Base-by-base conservation (phyloP, 2,888 invertebrate species). In the Allophyes oxyacanthae region DNA sequence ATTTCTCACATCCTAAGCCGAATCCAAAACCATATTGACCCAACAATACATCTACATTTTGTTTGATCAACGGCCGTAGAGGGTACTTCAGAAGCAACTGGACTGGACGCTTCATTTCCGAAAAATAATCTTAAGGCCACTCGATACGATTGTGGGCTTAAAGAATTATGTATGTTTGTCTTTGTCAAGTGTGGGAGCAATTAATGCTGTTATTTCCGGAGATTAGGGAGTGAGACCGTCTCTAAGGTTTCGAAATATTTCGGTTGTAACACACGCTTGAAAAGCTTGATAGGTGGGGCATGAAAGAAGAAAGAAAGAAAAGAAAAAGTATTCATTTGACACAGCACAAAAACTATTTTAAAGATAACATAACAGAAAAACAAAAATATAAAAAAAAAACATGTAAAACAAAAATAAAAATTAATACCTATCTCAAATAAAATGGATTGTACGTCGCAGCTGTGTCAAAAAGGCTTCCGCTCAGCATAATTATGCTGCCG, bases 91-190 rank as follows among this genome's bases (percentile, higher is more conserved):
- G 45, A 71, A 42, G 64, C 67, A 81, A 82, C 82, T 82, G 79
- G 78, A 75, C 80, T 75, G 79, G 65, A 70, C 72, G 82, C 81
- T 80, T 86, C 85, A 81, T 83, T 87, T 89, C 85, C 82, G 71
- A 83, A 84, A 80, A 88, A 84, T 85, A 67, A 37, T 54, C 68
- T 61, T 54, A 67, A 82, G 77, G 58, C 67, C 73, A 75, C 83
- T 84, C 61, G 53, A 73, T 63, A 62, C 49, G 61, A 77, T 72
- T 73, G 77, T 78, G 55, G 62, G 51, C 66, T 56, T 53, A 74
- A 62, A 72, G 72, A 64, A 67, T 64, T 71, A 64, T 72, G 37
- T 65, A 59, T 77, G 52, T 73, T 77, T 69, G 69, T 56, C 42
- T 54, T 68, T 48, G 20, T 70, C 59, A 60, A 63, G 63, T 53